Evolutionary conservation across 2,888 invertebrate species (phyloP).

Genomic region (Carpatolechia fugitivella): DNA sequence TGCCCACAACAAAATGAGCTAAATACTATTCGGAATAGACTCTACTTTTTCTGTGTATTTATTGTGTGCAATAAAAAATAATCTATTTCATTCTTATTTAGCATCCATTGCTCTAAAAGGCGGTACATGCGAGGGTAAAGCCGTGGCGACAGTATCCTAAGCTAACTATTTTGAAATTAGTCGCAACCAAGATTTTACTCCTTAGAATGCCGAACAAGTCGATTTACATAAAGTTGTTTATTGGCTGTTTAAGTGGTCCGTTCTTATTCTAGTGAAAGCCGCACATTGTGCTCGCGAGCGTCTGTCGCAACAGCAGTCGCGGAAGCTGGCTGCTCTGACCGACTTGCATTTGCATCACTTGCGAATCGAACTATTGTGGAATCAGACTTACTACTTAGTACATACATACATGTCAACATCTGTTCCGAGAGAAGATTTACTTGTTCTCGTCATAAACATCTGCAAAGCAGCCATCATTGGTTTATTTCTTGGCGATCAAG

Average conservation of each 20-base stretch:
- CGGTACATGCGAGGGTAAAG: no score
- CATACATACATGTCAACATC: constrained; percentile 3
- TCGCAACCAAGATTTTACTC: neutral
- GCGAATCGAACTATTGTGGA: constrained; percentile 24
- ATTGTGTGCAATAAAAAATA: no score
- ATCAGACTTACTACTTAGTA: constrained; percentile 15
- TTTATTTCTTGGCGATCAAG: neutral
- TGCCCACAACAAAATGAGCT: constrained; percentile 1
- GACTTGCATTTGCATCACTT: constrained; percentile 29
- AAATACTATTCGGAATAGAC: no score
- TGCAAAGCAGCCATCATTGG: neutral
- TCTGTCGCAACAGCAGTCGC: constrained; percentile 24
- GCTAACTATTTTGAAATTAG: neutral
- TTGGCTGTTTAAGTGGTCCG: constrained; percentile 18
- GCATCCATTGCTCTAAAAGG: no score
- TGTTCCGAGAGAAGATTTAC: neutral
- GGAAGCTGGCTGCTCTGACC: constrained; percentile 30
- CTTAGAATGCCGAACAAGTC: neutral
- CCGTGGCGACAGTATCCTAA: no score
- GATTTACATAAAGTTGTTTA: constrained; percentile 15
- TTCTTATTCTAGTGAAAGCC: constrained; percentile 47
- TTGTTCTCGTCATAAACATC: no score
- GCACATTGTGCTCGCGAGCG: constrained; percentile 38
- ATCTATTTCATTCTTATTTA: no score
- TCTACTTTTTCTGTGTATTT: no score